These are phyloP conservation scores for Barbus barbus DNA, from an alignment of 2,113 vertebrate genomes.

Conservation along the genomic window DNA sequence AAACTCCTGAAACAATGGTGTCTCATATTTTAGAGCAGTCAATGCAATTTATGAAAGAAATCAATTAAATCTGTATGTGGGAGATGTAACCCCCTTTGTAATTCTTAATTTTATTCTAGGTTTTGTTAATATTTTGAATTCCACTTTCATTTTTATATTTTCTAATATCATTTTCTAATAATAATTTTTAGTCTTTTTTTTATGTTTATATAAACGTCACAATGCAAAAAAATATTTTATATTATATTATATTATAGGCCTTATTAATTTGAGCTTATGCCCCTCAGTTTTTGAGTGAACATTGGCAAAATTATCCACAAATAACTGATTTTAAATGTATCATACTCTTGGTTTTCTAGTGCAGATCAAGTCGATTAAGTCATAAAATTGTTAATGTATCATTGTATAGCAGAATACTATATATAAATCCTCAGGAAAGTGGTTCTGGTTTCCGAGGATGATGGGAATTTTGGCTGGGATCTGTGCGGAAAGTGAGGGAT, in stretches of 20 bases:
- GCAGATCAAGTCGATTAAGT: neutral
- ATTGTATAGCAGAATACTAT: neutral
- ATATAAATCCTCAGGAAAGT: constrained; percentile 27
- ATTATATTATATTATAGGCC: neutral
- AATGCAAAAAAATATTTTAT: too few relatives aligned
- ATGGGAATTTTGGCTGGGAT: constrained; percentile 42
- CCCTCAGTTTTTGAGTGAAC: neutral
- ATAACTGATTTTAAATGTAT: neutral
- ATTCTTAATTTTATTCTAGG: too few relatives aligned
- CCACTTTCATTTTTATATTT: too few relatives aligned
- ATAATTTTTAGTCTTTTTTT: too few relatives aligned
- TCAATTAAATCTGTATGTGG: too few relatives aligned
- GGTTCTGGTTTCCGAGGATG: constrained; percentile 18
- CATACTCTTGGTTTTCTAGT: neutral
- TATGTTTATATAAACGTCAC: too few relatives aligned
- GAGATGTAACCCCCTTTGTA: too few relatives aligned
- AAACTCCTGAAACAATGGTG: too few relatives aligned
- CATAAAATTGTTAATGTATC: neutral
- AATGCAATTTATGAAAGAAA: too few relatives aligned
- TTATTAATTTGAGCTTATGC: neutral
- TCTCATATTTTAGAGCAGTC: too few relatives aligned
- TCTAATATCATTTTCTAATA: too few relatives aligned
- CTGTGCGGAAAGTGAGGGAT: constrained; percentile 41
- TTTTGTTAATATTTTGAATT: too few relatives aligned
- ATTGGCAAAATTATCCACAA: neutral